Percentiles rank a stretch among this genome's conserved stretches.
Evolutionary conservation across 2,888 invertebrate species (phyloP).

Genomic region (Sepioteuthis lessoniana): DNA sequence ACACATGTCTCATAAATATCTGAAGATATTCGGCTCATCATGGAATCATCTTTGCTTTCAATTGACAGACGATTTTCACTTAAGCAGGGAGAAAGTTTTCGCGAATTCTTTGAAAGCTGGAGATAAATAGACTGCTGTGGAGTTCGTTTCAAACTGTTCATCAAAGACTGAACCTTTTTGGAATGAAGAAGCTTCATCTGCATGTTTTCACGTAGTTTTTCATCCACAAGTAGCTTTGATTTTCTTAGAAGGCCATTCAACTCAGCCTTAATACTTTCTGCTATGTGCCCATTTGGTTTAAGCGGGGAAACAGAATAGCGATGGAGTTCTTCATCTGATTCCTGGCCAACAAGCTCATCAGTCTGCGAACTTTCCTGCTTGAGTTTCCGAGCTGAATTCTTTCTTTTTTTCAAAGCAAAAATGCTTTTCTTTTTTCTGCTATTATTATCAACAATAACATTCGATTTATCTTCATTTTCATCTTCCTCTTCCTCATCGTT

Average conservation of each 20-base stretch:
- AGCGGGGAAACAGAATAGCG: not conserved
- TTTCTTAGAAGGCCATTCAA: conserved; percentile 52
- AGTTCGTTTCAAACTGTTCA: conserved; percentile 51
- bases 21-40: not conserved
- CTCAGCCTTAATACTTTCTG: conserved; percentile 48
- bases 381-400: not conserved
- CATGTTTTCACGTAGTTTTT: conserved; percentile 59
- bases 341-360: conserved; percentile 43
- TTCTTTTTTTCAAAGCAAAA: not conserved
- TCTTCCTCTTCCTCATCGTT: not conserved
- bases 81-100: not conserved
- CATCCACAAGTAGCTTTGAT: conserved; percentile 57
- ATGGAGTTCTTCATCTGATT: not conserved
- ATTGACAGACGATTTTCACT: not conserved
- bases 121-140: not conserved
- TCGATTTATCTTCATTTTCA: conserved; percentile 44
- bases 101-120: not conserved
- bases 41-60: not conserved
- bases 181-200: conserved; percentile 58
- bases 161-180: conserved; percentile 47
- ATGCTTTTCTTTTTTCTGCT: conserved; percentile 40
- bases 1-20: not conserved
- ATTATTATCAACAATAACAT: not conserved
- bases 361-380: conserved; percentile 42
- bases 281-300: not conserved